Conservation (phyloP, 2,113 vertebrate species). For the Macrotus californicus region DNA sequence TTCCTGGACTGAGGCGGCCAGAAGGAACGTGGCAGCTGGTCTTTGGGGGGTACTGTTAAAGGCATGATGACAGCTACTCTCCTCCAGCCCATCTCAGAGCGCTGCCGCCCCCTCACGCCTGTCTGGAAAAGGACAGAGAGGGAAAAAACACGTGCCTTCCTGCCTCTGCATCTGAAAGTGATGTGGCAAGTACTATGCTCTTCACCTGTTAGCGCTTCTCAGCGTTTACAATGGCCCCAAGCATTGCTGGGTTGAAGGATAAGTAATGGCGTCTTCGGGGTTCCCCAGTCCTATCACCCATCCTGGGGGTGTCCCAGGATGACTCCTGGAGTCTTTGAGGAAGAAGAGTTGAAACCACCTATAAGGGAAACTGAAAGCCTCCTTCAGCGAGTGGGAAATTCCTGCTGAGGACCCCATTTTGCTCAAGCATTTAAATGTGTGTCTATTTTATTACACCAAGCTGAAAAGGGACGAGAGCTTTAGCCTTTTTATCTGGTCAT, state of each 20-base stretch:
- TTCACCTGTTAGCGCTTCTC: background rate
- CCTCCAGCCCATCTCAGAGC: constrained; percentile 1
- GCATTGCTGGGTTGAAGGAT: background rate
- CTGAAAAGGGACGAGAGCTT: constrained; percentile 63
- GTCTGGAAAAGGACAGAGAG: background rate
- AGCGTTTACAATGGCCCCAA: background rate
- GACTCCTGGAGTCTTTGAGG: background rate
- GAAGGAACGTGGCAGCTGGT: constrained; percentile 4
- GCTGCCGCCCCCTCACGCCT: constrained; percentile 61
- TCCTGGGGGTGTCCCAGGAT: rapidly evolving
- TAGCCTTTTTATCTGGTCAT: constrained; percentile 61
- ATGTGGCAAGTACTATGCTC: background rate
- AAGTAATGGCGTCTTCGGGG: background rate
- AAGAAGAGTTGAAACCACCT: background rate
- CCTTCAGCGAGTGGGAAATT: background rate
- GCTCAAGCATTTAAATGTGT: constrained; percentile 55
- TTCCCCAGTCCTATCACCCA: background rate
- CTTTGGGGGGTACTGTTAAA: background rate
- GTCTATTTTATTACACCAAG: constrained; percentile 54
- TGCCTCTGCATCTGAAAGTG: background rate
- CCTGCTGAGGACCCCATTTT: background rate
- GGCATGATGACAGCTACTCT: background rate
- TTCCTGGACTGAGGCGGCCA: background rate
- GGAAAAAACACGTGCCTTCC: background rate
- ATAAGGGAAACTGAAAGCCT: background rate